Percentiles rank a stretch among this genome's conserved stretches.
These are phyloP conservation scores for Nixonia krombeini DNA, from an alignment of 1,140 invertebrate genomes.

Conservation along the genomic window DNA sequence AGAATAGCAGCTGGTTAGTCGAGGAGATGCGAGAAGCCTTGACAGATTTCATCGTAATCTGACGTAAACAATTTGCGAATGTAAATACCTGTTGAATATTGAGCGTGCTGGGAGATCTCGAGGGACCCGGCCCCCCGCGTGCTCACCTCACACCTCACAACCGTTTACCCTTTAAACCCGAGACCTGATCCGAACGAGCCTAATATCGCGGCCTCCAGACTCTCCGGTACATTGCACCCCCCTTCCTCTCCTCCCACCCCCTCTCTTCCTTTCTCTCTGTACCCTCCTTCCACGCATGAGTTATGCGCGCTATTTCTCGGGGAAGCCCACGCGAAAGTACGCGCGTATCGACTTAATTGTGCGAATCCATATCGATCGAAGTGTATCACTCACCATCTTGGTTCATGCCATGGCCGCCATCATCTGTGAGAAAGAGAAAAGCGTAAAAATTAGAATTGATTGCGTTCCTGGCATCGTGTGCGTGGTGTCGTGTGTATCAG, in stretches of 20 bases:
- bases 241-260: conserved; percentile 13
- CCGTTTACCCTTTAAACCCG: conserved; percentile 63
- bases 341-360: too few species aligned
- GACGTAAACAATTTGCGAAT: conserved; percentile 72
- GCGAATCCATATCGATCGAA: too few species aligned
- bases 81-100: conserved; percentile 70
- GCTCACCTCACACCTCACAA: conserved; percentile 58
- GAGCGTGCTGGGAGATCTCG: conserved; percentile 52
- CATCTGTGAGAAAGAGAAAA: conserved; percentile 60
- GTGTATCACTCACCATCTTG: conserved; percentile 70
- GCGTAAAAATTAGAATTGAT: conserved; percentile 37
- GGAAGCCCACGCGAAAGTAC: too few species aligned
- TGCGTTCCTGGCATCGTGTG: too few species aligned
- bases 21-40: conserved; percentile 57
- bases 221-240: too few species aligned
- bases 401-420: conserved; percentile 67
- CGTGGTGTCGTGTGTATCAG: conserved; percentile 26
- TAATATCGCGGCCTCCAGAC: too few species aligned
- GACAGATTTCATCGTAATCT: conserved; percentile 69
- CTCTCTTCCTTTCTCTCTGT: neutral
- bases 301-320: too few species aligned
- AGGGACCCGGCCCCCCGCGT: conserved; percentile 50
- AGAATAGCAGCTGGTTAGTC: conserved; percentile 53
- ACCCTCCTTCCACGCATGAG: too few species aligned
- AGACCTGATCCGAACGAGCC: too few species aligned